Conservation (phyloP, 2,797 vertebrate species). For the Dendrocincla tyrannina region DNA sequence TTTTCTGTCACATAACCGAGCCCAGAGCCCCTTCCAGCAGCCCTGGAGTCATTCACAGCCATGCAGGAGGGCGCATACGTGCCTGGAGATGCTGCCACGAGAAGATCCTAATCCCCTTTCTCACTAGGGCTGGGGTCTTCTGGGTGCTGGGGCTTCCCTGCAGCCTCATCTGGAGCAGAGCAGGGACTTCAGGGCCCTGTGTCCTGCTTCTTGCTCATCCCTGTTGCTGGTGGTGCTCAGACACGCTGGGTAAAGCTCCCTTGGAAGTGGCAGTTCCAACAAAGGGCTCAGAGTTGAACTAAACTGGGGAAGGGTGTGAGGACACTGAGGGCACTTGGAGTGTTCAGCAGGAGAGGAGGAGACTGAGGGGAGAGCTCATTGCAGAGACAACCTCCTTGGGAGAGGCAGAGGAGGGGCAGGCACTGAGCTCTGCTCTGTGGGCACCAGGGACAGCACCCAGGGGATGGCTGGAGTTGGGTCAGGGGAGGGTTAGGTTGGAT, state of each 20-base stretch:
- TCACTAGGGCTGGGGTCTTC: neutral
- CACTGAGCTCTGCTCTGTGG: neutral
- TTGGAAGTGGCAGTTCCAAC: neutral
- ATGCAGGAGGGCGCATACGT: neutral
- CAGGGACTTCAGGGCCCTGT: neutral
- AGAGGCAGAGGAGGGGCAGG: neutral
- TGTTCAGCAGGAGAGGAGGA: neutral
- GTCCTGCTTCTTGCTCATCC: neutral
- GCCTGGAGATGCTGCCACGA: neutral
- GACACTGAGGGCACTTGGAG: neutral
- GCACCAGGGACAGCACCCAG: neutral
- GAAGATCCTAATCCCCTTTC: neutral
- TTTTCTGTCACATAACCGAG: neutral
- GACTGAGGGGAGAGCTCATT: neutral
- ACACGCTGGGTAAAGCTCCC: neutral
- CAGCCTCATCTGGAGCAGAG: neutral
- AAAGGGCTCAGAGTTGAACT: rapidly evolving
- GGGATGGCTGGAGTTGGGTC: neutral
- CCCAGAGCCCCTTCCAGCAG: neutral
- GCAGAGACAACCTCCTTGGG: neutral
- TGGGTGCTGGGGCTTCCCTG: neutral
- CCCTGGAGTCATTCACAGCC: neutral
- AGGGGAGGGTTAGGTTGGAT: neutral
- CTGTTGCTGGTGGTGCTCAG: neutral
- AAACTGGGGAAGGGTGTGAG: neutral